Evolutionary conservation across 2,113 vertebrate genomes (phyloP).

Genomic region (Camarhynchus parvulus): DNA sequence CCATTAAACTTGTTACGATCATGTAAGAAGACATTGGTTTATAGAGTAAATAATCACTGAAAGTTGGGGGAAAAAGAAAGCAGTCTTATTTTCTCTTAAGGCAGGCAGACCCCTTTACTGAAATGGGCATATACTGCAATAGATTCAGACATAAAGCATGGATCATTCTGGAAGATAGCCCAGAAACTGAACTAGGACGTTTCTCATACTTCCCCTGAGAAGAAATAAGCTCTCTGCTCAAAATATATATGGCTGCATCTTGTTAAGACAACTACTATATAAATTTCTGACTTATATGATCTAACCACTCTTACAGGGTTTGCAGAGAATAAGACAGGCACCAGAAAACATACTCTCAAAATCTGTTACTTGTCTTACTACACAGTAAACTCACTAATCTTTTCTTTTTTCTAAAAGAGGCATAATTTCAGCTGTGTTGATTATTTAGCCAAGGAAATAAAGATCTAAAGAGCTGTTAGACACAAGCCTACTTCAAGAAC

Average conservation of each 20-base stretch:
- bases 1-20: not conserved
- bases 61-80: not conserved
- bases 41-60: rapidly evolving
- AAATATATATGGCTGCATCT: not conserved
- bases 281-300: not conserved
- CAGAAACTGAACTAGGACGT: not conserved
- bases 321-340: not conserved
- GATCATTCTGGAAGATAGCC: not conserved
- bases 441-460: not conserved
- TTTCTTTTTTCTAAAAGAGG: not conserved
- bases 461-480: not conserved
- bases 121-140: not conserved
- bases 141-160: not conserved
- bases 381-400: not conserved
- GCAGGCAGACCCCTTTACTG: not conserved
- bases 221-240: not conserved
- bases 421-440: not conserved
- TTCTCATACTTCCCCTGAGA: not conserved
- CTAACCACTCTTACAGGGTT: not conserved
- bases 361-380: not conserved
- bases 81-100: not conserved
- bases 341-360: not conserved
- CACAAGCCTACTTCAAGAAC: not conserved
- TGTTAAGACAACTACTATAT: not conserved
- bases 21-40: not conserved